Evolutionary conservation across 2,113 vertebrate genomes (phyloP).

Genomic region (Charina bottae): DNA sequence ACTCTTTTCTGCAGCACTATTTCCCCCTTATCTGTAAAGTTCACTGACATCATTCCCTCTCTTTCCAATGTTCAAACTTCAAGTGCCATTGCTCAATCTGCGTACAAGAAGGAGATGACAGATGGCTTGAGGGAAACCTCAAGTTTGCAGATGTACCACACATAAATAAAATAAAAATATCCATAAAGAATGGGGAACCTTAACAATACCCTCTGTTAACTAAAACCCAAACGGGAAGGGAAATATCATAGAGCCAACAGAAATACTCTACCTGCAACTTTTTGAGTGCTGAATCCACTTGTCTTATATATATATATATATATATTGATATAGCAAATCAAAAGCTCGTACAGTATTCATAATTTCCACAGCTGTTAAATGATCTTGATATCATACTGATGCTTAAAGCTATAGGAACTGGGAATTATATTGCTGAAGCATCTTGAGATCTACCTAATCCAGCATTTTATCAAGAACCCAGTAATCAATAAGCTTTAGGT

Average conservation of each 20-base stretch:
- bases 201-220: not conserved
- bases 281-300: not conserved
- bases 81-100: not conserved
- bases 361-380: not conserved
- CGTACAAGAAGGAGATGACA: not conserved
- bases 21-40: not conserved
- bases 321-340: not conserved
- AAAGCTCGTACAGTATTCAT: no score
- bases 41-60: not conserved
- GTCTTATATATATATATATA: no score
- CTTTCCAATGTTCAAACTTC: not conserved
- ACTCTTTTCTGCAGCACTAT: not conserved
- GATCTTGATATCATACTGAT: not conserved
- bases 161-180: not conserved
- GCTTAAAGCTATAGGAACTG: not conserved
- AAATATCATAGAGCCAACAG: not conserved
- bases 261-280: not conserved
- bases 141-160: not conserved
- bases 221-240: not conserved
- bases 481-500: not conserved
- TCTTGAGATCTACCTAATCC: not conserved
- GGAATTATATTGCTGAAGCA: not conserved
- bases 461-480: not conserved
- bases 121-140: not conserved
- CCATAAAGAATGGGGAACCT: not conserved